Evolutionary conservation across 2,888 invertebrate genomes (phyloP).

Genomic region (Epinotia bilunana): DNA sequence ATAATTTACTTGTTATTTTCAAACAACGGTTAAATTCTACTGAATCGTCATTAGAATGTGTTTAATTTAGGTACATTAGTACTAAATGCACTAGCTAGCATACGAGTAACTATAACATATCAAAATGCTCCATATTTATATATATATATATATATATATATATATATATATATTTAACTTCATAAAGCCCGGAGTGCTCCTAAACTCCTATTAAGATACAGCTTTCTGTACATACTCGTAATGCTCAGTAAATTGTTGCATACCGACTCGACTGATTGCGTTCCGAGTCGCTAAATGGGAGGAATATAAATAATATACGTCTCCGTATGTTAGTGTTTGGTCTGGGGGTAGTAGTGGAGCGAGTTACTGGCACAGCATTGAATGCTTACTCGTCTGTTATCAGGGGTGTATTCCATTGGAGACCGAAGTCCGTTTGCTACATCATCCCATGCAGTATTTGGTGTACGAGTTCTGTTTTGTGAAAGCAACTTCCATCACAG

Average conservation of each 20-base stretch:
- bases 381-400: too few species aligned
- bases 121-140: background rate
- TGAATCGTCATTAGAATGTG: background rate
- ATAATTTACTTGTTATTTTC: too few species aligned
- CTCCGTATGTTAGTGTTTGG: slow-evolving; percentile 13
- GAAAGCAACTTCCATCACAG: too few species aligned
- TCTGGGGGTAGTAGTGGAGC: slow-evolving; percentile 3
- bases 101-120: background rate
- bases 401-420: too few species aligned
- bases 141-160: too few species aligned
- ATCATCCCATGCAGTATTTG: background rate
- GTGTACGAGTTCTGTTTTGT: too few species aligned
- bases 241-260: slow-evolving; percentile 27
- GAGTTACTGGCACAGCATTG: background rate
- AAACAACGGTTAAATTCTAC: background rate
- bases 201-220: background rate
- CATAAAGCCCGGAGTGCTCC: background rate
- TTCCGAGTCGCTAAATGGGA: slow-evolving; percentile 23
- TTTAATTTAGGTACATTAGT: background rate
- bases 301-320: slow-evolving; percentile 33
- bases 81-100: background rate
- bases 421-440: background rate
- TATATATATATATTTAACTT: too few species aligned
- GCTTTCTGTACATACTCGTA: slow-evolving; percentile 1
- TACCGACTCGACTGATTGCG: slow-evolving; percentile 28